Evolutionary conservation across 2,888 invertebrate species (phyloP).

Genomic region (Apodemia zela): DNA sequence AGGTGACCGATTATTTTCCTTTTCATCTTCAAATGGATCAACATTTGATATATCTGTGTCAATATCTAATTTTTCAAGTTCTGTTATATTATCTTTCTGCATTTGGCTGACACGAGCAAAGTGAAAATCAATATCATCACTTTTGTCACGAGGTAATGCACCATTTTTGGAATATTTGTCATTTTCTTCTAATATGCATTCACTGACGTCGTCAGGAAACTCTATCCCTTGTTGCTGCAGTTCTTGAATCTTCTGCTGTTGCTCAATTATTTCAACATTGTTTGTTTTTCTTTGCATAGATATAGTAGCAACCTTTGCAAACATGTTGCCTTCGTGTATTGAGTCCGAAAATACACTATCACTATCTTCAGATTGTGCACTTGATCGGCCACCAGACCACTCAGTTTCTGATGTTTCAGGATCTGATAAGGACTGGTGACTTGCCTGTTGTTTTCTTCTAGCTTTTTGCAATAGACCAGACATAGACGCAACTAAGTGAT

Average conservation of each 20-base stretch:
- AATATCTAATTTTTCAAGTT: slow-evolving; percentile 75
- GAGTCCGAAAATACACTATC: slow-evolving; percentile 86
- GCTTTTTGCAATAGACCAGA: slow-evolving; percentile 93
- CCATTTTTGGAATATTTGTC: slow-evolving; percentile 47
- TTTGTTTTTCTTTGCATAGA: slow-evolving; percentile 69
- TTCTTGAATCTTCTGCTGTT: slow-evolving; percentile 72
- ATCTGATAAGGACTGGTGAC: slow-evolving; percentile 85
- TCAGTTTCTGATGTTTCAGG: slow-evolving; percentile 89
- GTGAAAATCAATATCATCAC: slow-evolving; percentile 74
- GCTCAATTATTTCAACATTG: slow-evolving; percentile 73
- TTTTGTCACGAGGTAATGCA: slow-evolving; percentile 64
- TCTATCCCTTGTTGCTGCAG: slow-evolving; percentile 68
- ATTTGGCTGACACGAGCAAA: slow-evolving; percentile 78
- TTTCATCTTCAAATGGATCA: slow-evolving; percentile 80
- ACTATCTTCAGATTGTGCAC: slow-evolving; percentile 88
- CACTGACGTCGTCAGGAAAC: slow-evolving; percentile 53
- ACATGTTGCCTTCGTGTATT: slow-evolving; percentile 82
- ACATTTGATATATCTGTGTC: slow-evolving; percentile 82
- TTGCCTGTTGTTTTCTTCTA: slow-evolving; percentile 82
- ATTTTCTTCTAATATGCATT: slow-evolving; percentile 59
- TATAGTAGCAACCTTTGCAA: slow-evolving; percentile 81
- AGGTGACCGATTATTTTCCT: slow-evolving; percentile 82
- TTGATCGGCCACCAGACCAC: slow-evolving; percentile 82
- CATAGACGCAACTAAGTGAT: slow-evolving; percentile 90
- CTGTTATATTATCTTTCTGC: slow-evolving; percentile 70